These are phyloP conservation scores for Sebastes taczanowskii DNA, from an alignment of 2,797 vertebrate genomes.

Conservation along the genomic window DNA sequence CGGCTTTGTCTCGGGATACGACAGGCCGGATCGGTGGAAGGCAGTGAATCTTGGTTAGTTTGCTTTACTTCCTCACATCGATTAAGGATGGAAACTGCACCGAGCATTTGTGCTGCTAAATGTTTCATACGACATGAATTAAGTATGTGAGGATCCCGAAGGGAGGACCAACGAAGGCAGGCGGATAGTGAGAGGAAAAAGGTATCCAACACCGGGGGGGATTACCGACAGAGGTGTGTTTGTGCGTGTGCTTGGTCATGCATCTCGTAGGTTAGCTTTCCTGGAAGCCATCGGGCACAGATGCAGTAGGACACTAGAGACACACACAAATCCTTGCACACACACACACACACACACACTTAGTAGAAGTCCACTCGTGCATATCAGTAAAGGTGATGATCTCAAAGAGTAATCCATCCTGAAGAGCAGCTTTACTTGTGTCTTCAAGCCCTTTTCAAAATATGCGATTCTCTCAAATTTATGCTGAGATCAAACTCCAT, in stretches of 20 bases:
- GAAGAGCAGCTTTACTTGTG: conserved; percentile 44
- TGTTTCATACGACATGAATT: conserved; percentile 66
- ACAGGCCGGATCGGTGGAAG: conserved; percentile 21
- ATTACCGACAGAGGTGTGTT: conserved; percentile 6
- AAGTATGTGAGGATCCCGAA: conserved; percentile 39
- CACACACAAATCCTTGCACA: conserved; percentile 18
- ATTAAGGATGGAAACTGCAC: conserved; percentile 45
- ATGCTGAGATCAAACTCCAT: conserved; percentile 61
- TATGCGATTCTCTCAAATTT: conserved; percentile 35
- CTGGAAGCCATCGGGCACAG: conserved; percentile 32
- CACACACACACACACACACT: background rate
- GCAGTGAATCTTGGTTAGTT: conserved; percentile 49
- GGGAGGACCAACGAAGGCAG: conserved; percentile 27
- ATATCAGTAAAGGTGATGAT: conserved; percentile 68
- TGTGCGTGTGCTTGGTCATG: background rate
- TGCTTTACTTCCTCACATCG: conserved; percentile 41
- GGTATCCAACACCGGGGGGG: conserved; percentile 8
- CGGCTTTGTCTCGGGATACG: conserved; percentile 34
- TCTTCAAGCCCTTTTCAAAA: conserved; percentile 53
- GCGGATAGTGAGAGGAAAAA: conserved; percentile 8
- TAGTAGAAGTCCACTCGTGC: conserved; percentile 58
- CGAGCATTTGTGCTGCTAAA: conserved; percentile 53
- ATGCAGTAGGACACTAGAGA: conserved; percentile 12
- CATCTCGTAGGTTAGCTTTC: conserved; percentile 8
- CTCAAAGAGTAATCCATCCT: conserved; percentile 64